Evolutionary conservation across 2,113 vertebrate species (phyloP), one percentile per base, ranked within the genome.

Genomic region (Panthera uncia): DNA sequence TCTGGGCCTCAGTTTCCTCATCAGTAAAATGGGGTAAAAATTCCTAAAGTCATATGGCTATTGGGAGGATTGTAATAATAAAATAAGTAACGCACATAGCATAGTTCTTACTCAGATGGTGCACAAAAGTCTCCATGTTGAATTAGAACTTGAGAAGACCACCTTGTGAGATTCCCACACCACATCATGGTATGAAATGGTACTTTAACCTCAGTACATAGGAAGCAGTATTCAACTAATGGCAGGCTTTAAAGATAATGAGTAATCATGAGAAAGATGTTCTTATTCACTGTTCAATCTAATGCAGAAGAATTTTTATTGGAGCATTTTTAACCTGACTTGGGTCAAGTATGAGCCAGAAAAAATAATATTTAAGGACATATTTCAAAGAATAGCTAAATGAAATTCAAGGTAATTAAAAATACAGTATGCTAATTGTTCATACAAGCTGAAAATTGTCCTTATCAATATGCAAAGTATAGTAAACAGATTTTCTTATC

Each of bases 241-340:
- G 63, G 31, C 19, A 89, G 25, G 5, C 61, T 98, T 91, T 83
- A 91, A 97, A 97, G 97, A 66, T 65, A 52, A 7, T 31, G 36
- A 96, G 78, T 73, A 50, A 48, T 19, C 1, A 52, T 14, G 50
- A 96, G 21, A 65, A 96, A 96, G 80, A 69, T 9, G 82, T 97
- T 78, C 89, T 63, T 57, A 76, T 82, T 97, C 48, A 86, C 31
- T 41, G 11, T 23, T 82, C 27, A 97, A 3, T n/a, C 41, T 91
- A 91, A 96, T 95, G 97, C 48, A 61, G 78, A 97, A 65, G 21
- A 95, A 97, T 96, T 91, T 79, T 65, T 65, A 50, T 0, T 50
- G 45, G 57, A n/a, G 0, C 27, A 12, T n/a, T 94, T 80, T 98
- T 4, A 5, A 33, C 15, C 55, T 52, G 16, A 25, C 0, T 50